Base-by-base conservation (phyloP, 2,888 invertebrate genomes). In the Linyphia triangularis region DNA sequence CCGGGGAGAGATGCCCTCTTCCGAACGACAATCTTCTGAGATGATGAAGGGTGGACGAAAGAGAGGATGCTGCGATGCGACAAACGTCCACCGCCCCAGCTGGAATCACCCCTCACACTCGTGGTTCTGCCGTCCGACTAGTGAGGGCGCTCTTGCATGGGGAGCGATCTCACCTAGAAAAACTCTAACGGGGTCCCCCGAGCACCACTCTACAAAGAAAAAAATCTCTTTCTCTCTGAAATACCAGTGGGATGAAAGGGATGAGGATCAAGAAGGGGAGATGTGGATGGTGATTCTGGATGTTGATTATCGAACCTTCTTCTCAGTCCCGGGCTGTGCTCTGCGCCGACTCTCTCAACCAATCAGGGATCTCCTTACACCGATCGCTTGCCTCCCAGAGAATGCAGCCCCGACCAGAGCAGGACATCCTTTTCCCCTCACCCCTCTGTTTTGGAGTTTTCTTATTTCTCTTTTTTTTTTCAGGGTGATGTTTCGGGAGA, bases 361-460 rank as follows among this genome's bases (percentile, higher is more conserved):
- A 85, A 85, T 85, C 85, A 85, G 85, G 40, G 85, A 72, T 85
- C 85, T 61, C 79, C 79, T 79, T 85, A 72, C 79, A 85, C 72
- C 63, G 78, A 69, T 81, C 69, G 81, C 67, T 70, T 57, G 69
- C 33, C 63, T 77, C 79, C 30, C 51, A n/a, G 59, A 40, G 79
- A 79, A 85, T 85, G 85, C 85, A 79, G 77, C 57, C 75, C 51
- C 78, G 51, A 65, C 37, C 61, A 33, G 61, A 28, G 19, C 70
- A 70, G 70, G 43, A 40, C 43, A 40, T 16, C 22, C 43, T 16
- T 43, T 9, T 16, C 10, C 30, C 28, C 43, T 13, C 28, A 1
- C 9, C 40, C 5, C 10, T 26, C 37, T 69, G 19, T 13, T n/a
- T 59, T 7, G 7, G 24, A 4, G 10, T 61, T 26, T 22, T 16